Conservation (phyloP, 2,113 vertebrate genomes). For the Mesitornis unicolor region DNA sequence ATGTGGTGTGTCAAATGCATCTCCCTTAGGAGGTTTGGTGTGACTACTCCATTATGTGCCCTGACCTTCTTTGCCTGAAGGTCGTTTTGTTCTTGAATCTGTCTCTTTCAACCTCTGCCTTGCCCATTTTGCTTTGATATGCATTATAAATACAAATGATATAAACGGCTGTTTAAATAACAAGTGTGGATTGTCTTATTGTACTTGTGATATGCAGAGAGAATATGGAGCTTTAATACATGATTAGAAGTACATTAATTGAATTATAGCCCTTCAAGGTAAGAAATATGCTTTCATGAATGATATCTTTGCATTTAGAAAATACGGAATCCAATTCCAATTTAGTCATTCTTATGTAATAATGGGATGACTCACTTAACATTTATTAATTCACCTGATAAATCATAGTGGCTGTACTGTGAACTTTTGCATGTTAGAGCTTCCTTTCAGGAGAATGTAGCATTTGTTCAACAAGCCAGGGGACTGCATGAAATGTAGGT, state of each 20-base stretch:
- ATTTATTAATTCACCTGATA: background rate
- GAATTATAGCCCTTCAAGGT: background rate
- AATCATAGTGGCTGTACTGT: background rate
- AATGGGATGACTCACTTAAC: background rate
- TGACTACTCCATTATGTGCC: conserved; percentile 64
- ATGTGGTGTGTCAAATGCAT: conserved; percentile 54
- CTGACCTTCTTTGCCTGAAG: conserved; percentile 65
- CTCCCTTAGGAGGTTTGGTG: conserved; percentile 61
- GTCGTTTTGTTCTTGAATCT: conserved; percentile 15
- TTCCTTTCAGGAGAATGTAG: background rate
- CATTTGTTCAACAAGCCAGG: background rate
- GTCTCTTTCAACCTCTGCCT: background rate
- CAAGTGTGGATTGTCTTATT: background rate
- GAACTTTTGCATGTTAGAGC: background rate
- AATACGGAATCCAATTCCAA: background rate
- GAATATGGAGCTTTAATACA: background rate
- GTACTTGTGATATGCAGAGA: background rate
- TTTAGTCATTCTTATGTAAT: background rate
- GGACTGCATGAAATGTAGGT: background rate
- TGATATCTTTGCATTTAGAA: background rate
- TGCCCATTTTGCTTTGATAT: background rate
- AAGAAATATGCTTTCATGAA: background rate
- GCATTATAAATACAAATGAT: background rate
- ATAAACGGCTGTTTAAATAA: background rate
- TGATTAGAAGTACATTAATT: background rate